Evolutionary conservation across 2,888 invertebrate species (phyloP).

Genomic region (Lucinisca nassula): DNA sequence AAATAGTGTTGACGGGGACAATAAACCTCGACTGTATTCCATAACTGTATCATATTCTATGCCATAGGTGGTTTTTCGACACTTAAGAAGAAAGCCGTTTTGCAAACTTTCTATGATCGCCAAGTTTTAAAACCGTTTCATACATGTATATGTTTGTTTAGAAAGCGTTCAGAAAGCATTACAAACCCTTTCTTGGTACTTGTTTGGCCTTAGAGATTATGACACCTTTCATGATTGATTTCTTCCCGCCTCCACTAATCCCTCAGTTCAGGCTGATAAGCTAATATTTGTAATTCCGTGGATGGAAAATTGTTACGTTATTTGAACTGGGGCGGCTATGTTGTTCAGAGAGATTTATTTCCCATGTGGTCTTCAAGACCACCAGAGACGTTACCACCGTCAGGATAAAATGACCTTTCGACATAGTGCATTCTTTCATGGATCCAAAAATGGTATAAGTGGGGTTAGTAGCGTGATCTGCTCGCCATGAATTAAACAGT

Average conservation of each 20-base stretch:
- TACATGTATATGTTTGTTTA: too few species aligned
- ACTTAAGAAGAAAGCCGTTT: neutral
- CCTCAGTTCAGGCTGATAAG: conserved; percentile 1
- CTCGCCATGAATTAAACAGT: too few species aligned
- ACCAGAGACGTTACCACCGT: neutral
- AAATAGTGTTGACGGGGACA: too few species aligned
- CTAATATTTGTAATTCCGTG: neutral
- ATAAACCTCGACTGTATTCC: too few species aligned
- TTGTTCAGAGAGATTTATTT: neutral
- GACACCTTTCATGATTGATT: neutral
- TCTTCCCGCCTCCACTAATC: conserved; percentile 10
- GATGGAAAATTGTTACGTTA: neutral
- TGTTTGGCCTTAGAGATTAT: neutral
- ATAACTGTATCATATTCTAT: neutral
- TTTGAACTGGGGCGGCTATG: neutral
- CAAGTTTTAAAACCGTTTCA: too few species aligned
- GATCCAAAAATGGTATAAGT: too few species aligned
- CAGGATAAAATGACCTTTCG: too few species aligned
- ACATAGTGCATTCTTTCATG: too few species aligned
- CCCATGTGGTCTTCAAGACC: neutral
- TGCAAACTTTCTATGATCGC: conserved; percentile 5
- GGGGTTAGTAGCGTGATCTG: too few species aligned
- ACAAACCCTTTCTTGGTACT: neutral
- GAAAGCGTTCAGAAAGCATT: too few species aligned
- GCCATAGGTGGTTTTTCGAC: neutral